phyloP scores from a whole-genome alignment of 2,797 vertebrate genomes.

The Gymnothorax javanicus region DNA sequence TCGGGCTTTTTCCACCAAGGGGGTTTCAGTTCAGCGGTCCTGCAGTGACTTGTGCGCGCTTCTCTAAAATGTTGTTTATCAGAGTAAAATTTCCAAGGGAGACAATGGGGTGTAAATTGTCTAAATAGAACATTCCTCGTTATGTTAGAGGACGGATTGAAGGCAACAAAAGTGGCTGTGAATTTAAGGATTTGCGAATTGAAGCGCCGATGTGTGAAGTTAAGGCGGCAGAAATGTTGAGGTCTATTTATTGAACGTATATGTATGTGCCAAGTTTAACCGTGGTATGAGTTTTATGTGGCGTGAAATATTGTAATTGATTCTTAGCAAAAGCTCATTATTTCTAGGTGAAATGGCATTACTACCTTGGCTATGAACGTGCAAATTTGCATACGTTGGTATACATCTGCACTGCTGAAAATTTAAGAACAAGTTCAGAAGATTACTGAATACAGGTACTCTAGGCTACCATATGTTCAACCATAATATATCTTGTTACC shows the following conservation, averaged over 20 bases:
- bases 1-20: neutral
- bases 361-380: neutral
- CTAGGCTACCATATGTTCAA: neutral
- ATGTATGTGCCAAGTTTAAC: neutral
- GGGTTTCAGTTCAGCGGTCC: neutral
- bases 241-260: neutral
- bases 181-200: neutral
- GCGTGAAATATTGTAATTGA: neutral
- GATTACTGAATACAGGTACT: neutral
- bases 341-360: neutral
- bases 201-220: neutral
- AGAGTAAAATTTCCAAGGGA: neutral
- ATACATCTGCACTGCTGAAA: neutral
- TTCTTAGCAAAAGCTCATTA: neutral
- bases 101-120: neutral
- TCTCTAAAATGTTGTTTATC: neutral
- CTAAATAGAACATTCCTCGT: constrained; percentile 1
- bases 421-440: neutral
- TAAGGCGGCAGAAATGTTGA: neutral
- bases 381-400: neutral
- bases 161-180: neutral
- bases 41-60: neutral
- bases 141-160: neutral
- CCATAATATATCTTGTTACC: neutral
- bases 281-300: neutral